A percentile compares a stretch with the other conserved stretches of the same genome.
phyloP scores from a whole-genome alignment of 2,888 invertebrate genomes.

The Sturmia bella region DNA sequence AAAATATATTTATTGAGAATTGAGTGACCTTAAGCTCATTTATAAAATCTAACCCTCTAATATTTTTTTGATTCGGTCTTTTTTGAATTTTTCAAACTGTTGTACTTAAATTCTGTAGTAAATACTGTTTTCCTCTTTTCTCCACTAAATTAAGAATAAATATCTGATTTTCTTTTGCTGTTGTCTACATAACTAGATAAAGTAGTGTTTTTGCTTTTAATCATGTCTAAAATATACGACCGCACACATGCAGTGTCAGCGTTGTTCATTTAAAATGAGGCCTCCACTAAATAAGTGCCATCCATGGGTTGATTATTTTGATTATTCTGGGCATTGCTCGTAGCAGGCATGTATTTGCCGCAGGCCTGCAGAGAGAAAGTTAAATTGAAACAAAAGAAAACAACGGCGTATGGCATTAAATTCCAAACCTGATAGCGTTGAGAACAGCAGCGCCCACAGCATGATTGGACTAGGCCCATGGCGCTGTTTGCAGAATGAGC shows the following conservation, averaged over 20 bases:
- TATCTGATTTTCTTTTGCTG: not conserved
- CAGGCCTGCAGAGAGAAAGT: slow-evolving; percentile 84
- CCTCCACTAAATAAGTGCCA: slow-evolving; percentile 92
- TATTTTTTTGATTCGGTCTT: no score
- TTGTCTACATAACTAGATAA: slow-evolving; percentile 65
- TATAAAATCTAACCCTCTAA: no score
- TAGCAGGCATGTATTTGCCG: slow-evolving; percentile 93
- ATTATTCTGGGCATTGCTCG: slow-evolving; percentile 90
- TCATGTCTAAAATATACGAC: slow-evolving; percentile 60
- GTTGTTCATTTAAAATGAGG: slow-evolving; percentile 86
- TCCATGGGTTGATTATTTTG: slow-evolving; percentile 92
- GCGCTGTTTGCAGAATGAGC: slow-evolving; percentile 91
- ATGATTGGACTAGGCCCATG: slow-evolving; percentile 88
- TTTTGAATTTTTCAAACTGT: no score
- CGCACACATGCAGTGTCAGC: not conserved
- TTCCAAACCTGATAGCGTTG: slow-evolving; percentile 91
- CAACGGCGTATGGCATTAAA: not conserved
- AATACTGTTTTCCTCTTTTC: slow-evolving; percentile 15
- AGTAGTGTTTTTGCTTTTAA: slow-evolving; percentile 62
- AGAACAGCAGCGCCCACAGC: slow-evolving; percentile 92
- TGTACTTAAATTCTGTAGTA: not conserved
- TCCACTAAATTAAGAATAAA: slow-evolving; percentile 8
- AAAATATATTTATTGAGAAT: no score
- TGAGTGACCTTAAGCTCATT: no score
- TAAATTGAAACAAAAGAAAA: slow-evolving; percentile 72